Base-by-base conservation (phyloP, 1,140 invertebrate species). In the Monomorium pharaonis region DNA sequence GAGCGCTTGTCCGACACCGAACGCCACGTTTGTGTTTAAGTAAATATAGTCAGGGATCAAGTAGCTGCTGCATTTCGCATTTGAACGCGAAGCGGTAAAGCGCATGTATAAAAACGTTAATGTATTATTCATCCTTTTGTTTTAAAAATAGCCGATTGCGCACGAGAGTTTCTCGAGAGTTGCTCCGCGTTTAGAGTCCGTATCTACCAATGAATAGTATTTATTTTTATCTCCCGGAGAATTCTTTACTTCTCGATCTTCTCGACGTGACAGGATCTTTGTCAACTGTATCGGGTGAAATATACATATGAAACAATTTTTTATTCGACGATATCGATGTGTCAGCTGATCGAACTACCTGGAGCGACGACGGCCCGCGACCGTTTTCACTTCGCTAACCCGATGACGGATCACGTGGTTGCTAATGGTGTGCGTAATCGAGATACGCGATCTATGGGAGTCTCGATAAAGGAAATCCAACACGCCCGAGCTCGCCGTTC, bases 381-480 rank as follows among this genome's bases (percentile, higher is more conserved):
- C 16, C 24, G 44, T 12, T 10, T n/a, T 30, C 14, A 30, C 12
- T 62, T 0, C 16, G n/a, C 4, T 62, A 44, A n/a, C 5, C 14
- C n/a, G n/a, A 37, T 24, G n/a, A 30, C 76, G 12, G 27, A 49
- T 14, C 33, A 27, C 63, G 49, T 21, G 14, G 54, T 81, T n/a
- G 24, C 67, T 37, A 33, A 21, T 54, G 49, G 33, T 10, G 56
- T 30, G 86, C 87, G 74, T 84, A 86, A 89, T 89, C 27, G 76
- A 56, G 70, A 54, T 70, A 62, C 30, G 65, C 37, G 84, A 89
- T 86, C 84, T 77, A 83, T 85, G 51, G 70, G 47, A 56, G 42
- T 60, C n/a, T 83, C 63, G 88, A 89, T 89, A 89, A 67, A 83
- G 88, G 85, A 86, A 89, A 77, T 77, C 78, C 86, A 86, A 85